These are phyloP conservation scores for Ctenicera cuprea DNA, from an alignment of 2,888 invertebrate genomes.

Conservation along the genomic window DNA sequence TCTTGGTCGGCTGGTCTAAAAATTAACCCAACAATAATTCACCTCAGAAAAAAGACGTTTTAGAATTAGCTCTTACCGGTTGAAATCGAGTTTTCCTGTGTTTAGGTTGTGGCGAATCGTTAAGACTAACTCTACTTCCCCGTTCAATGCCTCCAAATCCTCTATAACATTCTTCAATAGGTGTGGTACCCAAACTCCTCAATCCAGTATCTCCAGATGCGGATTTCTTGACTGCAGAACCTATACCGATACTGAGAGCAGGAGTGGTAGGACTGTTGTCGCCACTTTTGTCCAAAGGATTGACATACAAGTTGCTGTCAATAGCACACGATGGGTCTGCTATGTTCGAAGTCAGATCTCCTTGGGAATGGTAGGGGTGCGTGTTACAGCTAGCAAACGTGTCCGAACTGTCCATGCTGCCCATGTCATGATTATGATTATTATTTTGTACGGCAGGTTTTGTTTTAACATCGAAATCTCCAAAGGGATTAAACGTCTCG, in stretches of 20 bases:
- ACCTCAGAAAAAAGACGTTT: too few relatives aligned
- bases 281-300: conserved; percentile 84
- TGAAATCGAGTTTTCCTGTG: conserved; percentile 91
- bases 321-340: conserved; percentile 69
- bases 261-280: conserved; percentile 72
- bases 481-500: conserved; percentile 59
- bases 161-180: conserved; percentile 75
- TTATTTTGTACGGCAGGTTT: conserved; percentile 58
- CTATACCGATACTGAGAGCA: conserved; percentile 68
- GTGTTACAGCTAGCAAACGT: conserved; percentile 98
- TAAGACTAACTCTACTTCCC: conserved; percentile 77
- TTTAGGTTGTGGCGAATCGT: conserved; percentile 83
- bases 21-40: conserved; percentile 61
- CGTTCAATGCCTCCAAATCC: conserved; percentile 72
- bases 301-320: conserved; percentile 91
- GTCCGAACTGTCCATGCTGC: conserved; percentile 87
- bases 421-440: conserved; percentile 72
- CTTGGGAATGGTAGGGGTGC: conserved; percentile 91
- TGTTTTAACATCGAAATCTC: conserved; percentile 54
- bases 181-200: conserved; percentile 79
- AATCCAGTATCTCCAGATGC: conserved; percentile 86
- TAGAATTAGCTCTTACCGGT: conserved; percentile 76
- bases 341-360: conserved; percentile 72
- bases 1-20: conserved; percentile 68
- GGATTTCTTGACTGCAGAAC: conserved; percentile 82